Base-by-base conservation (phyloP, 92 coral and sea anemone species). In the Phenganax stokvisi region DNA sequence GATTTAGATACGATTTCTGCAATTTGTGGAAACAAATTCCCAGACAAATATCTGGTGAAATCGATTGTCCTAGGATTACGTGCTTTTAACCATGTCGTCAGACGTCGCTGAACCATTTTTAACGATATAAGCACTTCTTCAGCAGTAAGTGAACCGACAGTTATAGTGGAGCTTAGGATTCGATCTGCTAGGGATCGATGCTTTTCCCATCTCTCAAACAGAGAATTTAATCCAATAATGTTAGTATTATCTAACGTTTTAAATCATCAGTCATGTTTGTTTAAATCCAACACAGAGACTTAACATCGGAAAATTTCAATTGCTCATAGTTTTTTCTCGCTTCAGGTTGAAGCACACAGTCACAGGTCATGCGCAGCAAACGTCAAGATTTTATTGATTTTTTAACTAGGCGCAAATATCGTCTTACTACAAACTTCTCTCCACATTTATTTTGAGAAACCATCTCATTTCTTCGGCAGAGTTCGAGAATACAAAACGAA, bases 61-160 rank as follows among this genome's bases (percentile, higher is more conserved):
- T 86, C 87, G 8, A 89, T 77, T 44, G 56, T 64, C 92, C 88
- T 86, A 12, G 92, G 84, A 76, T 86, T 89, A 44, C 84, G 57
- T 7, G 87, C 82, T 44, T 76, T 55, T 60, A 83, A 83, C 57
- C 70, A 81, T 20, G 92, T 79, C 28, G 27, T 51, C 75, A 89
- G 71, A 61, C 88, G 66, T 83, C 84, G 72, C 2, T 56, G 65
- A 25, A 89, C 73, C 15, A 56, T n/a, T 12, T 71, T 57, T 17
- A 88, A 56, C 91, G 89, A 88, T n/a, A 79, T 27, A 56, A 16
- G 54, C 51, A 86, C 89, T 74, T 86, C 87, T 27, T 54, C 57
- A 51, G 71, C 57, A 59, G 31, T 60, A 12, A 63, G 59, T 80
- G 74, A 64, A 54, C 83, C 81, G 51, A 72, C 86, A 51, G 59